Evolutionary conservation across 2,113 vertebrate species (phyloP).

Genomic region (Furnarius figulus): DNA sequence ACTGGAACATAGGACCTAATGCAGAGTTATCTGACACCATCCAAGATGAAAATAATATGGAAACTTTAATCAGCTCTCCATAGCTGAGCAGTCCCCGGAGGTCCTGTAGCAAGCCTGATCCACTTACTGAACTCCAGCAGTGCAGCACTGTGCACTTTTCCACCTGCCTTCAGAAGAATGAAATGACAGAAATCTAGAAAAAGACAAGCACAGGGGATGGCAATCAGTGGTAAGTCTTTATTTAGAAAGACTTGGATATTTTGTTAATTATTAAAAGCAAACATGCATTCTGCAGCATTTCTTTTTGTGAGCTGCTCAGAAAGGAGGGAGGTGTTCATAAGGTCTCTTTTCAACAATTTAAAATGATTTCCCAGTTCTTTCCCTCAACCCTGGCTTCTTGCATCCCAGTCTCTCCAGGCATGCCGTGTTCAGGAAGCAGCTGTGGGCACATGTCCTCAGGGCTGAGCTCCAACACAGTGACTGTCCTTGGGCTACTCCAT

Average conservation of each 20-base stretch:
- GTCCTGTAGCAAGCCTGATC: not conserved
- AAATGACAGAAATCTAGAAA: not conserved
- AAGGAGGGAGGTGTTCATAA: not conserved
- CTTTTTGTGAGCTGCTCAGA: not conserved
- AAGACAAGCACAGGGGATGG: not conserved
- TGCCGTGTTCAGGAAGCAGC: not conserved
- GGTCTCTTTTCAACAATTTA: not conserved
- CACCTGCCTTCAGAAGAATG: not conserved
- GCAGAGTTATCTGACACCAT: not conserved
- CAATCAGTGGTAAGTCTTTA: not conserved
- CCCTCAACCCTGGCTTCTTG: fast-evolving
- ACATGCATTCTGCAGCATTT: not conserved
- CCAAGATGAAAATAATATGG: not conserved
- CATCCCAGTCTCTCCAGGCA: not conserved
- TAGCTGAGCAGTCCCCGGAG: not conserved
- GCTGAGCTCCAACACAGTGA: not conserved
- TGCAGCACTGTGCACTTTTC: not conserved
- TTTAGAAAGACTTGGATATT: not conserved
- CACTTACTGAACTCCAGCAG: not conserved
- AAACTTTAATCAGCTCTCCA: not conserved
- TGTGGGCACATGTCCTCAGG: not conserved
- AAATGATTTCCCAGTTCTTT: not conserved
- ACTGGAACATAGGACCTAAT: not conserved
- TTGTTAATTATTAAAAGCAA: not conserved
- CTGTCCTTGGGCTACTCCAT: not conserved